Evolutionary conservation across 2,797 vertebrate genomes (phyloP).

Genomic region (Aulostomus chinensis): DNA sequence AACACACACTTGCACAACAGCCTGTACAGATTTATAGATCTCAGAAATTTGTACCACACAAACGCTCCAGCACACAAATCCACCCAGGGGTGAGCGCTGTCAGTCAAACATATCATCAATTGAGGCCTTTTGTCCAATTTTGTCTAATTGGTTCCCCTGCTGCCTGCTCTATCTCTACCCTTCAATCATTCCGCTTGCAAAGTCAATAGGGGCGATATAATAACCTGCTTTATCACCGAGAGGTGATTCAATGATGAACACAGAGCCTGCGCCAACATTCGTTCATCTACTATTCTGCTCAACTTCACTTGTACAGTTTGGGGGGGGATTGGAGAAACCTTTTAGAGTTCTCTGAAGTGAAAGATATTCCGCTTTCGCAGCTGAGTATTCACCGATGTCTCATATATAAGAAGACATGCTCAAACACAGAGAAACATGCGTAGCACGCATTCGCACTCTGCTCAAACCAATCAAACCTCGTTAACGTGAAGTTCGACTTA

Average conservation of each 20-base stretch:
- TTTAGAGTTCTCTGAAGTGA: constrained; percentile 41
- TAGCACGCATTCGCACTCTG: constrained; percentile 1
- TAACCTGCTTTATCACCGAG: constrained; percentile 75
- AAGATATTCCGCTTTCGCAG: constrained; percentile 30
- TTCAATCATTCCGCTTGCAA: constrained; percentile 74
- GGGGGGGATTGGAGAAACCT: constrained; percentile 42
- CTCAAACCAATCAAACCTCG: too few species aligned
- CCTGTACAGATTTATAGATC: too few species aligned
- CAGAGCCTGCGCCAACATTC: constrained; percentile 45
- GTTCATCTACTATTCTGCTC: constrained; percentile 65
- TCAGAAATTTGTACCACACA: constrained; percentile 2
- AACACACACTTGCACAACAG: constrained; percentile 18
- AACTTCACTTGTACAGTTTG: constrained; percentile 44
- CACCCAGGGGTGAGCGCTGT: constrained; percentile 62
- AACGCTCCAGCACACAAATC: constrained; percentile 37
- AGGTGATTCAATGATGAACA: constrained; percentile 71
- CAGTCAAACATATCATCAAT: constrained; percentile 81
- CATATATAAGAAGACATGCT: constrained; percentile 3
- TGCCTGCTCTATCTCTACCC: constrained; percentile 70
- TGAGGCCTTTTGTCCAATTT: constrained; percentile 82
- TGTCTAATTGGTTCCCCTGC: constrained; percentile 84
- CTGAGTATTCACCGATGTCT: constrained; percentile 25
- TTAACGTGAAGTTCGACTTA: constrained; percentile 79
- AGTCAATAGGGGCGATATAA: constrained; percentile 78
- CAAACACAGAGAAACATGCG: constrained; percentile 5